Base-by-base conservation (phyloP, 2,888 invertebrate species). In the Argyresthia goedartella region DNA sequence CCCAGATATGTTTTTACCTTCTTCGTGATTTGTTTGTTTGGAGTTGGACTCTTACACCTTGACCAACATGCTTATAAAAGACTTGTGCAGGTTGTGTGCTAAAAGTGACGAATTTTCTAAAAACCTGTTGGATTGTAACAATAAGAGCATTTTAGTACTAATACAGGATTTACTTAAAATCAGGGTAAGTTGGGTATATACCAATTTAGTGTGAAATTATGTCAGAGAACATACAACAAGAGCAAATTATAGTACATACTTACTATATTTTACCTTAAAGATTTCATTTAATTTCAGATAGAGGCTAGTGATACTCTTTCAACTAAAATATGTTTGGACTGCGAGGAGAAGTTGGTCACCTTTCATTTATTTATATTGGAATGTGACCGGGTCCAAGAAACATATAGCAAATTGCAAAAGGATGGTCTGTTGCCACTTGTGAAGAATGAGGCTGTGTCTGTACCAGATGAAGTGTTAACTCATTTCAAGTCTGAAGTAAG, bases 301-400 rank as follows among this genome's bases (percentile, higher is more conserved):
- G 67, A 61, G 64, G 77, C 79, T 52, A 69, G 63, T 61, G 82
- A 86, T 56, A 67, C 64, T 47, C 65, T 86, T 54, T 81, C 86
- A 11, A 80, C 82, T 41, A 81, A 67, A 60, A 72, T 85, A 52
- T 86, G 86, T 57, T 57, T 81, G 13, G 76, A 73, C 54, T 86
- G 86, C 67, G 84, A 85, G 65, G 85, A 85, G 55, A 86, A 75
- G 64, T 71, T 86, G 64, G 69, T 84, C n/a, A 72, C 80, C 36
- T 82, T 85, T 59, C 78, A 85, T 61, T 59, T 82, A 50, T 86
- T 80, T 71, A 65, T 82, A 44, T 61, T 82, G 56, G 81, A 86
- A 64, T 85, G 85, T 59, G 73, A 71, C 54, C 81, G 79, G 64
- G 70, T 70, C 39, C 85, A 86, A 61, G 80, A 82, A 48, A 65